Base-by-base conservation (phyloP, 2,113 vertebrate species). In the Chamaetylas fuelleborni region DNA sequence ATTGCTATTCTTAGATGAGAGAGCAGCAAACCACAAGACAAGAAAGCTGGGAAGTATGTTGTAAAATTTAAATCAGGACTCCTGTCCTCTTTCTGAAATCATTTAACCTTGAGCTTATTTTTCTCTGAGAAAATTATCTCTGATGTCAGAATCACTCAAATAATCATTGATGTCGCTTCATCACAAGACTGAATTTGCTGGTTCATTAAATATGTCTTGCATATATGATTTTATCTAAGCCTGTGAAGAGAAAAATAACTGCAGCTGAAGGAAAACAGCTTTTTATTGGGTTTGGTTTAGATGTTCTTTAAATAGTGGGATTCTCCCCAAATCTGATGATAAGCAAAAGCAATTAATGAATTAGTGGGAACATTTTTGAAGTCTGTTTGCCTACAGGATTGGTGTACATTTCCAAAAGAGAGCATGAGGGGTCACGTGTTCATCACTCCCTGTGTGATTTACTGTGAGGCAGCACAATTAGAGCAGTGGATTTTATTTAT, bases 31-130 rank as follows among this genome's bases (percentile, higher is more conserved):
- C 51, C 42, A 17, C 33, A 28, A 92, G 61, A 72, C 38, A 67
- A 84, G 79, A 77, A 84, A 84, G 17, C n/a, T 40, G 51, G 36
- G 20, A 62, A 90, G 28, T 76, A 79, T 61, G 4, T 45, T 60
- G 38, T 56, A 64, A 71, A 73, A 90, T 71, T 79, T 57, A 50
- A 69, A 80, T 77, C n/a, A 28, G 28, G 60, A 12, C 8, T 90
- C 5, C 50, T 66, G 31, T 79, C 40, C 51, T 93, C 62, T 12
- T 73, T 38, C 72, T 67, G 81, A 65, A 84, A 60, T 91, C 70
- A 65, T 45, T 85, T 94, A 92, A 92, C 48, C 74, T 86, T 92
- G 71, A 86, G 61, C 29, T 76, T 69, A 48, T 69, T 95, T 90
- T 96, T 62, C 34, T 62, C 54, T 51, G 42, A 67, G 51, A 91